Conservation (phyloP, 2,888 invertebrate genomes). For the Nysson spinosus region DNA sequence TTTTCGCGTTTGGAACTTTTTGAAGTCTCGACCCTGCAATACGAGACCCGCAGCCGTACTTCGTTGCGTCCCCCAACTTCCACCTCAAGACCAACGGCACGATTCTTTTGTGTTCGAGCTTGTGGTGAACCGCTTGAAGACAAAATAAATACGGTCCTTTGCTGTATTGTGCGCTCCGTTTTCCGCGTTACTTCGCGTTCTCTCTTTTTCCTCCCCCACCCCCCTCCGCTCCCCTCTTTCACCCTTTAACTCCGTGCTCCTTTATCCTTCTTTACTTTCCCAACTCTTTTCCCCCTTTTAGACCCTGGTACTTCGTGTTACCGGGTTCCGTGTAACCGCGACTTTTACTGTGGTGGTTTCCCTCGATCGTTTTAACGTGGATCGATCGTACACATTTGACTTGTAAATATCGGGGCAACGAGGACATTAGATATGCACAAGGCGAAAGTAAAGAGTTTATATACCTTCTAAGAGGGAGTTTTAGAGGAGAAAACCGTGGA, state of each 20-base stretch:
- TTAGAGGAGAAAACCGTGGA: conserved; percentile 9
- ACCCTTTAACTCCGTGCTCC: too few species aligned
- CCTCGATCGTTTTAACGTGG: conserved; percentile 39
- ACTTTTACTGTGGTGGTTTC: conserved; percentile 19
- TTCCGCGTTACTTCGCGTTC: conserved; percentile 22
- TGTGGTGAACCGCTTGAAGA: conserved; percentile 37
- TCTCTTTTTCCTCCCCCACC: too few species aligned
- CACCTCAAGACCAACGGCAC: conserved; percentile 23
- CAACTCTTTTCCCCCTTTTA: conserved; percentile 10
- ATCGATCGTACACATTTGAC: conserved; percentile 66
- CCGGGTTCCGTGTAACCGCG: not conserved
- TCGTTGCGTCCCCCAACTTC: conserved; percentile 27
- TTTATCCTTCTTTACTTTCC: not conserved
- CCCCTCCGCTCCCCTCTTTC: not conserved
- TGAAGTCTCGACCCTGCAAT: conserved; percentile 37
- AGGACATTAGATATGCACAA: conserved; percentile 55
- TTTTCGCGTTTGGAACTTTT: conserved; percentile 36
- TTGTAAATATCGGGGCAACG: conserved; percentile 64
- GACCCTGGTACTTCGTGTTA: not conserved
- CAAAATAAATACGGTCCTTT: conserved; percentile 44
- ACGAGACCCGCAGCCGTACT: conserved; percentile 28
- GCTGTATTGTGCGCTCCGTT: conserved; percentile 27
- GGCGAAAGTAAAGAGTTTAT: conserved; percentile 56
- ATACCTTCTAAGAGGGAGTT: conserved; percentile 15
- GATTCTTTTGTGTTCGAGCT: conserved; percentile 42